These are phyloP conservation scores for Alligator mississippiensis DNA, from an alignment of 2,113 vertebrate genomes.

Conservation along the genomic window DNA sequence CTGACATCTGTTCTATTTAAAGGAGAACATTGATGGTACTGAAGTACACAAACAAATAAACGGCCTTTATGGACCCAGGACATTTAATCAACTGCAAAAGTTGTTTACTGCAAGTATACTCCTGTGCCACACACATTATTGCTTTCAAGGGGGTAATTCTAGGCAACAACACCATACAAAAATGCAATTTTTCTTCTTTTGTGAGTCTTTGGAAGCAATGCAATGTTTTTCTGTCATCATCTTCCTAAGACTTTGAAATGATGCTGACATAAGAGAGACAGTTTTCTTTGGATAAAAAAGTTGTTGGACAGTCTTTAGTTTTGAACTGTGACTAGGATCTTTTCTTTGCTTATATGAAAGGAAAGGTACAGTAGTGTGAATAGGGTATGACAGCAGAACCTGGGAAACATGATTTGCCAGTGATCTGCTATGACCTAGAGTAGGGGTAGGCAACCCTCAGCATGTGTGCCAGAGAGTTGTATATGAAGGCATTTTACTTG, in stretches of 20 bases:
- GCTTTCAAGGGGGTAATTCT: neutral
- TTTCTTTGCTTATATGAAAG: neutral
- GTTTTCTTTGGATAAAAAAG: neutral
- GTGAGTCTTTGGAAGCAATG: neutral
- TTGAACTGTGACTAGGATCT: neutral
- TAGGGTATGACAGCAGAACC: neutral
- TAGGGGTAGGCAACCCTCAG: too few species aligned
- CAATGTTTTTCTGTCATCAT: neutral
- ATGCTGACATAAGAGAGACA: neutral
- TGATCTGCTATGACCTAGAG: neutral
- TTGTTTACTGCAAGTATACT: neutral
- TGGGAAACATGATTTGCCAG: neutral
- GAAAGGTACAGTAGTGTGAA: neutral
- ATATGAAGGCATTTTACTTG: too few species aligned
- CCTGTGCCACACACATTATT: neutral
- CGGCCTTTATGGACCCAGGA: neutral
- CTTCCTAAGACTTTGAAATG: neutral
- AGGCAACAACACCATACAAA: neutral
- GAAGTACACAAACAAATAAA: constrained; percentile 16
- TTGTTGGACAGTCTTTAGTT: neutral
- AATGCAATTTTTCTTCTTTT: constrained; percentile 16
- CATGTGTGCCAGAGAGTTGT: too few species aligned
- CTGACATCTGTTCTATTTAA: neutral
- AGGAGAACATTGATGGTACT: neutral
- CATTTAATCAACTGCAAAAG: constrained; percentile 18